Evolutionary conservation across 2,113 vertebrate species (phyloP).

Genomic region (Xiphophorus hellerii): DNA sequence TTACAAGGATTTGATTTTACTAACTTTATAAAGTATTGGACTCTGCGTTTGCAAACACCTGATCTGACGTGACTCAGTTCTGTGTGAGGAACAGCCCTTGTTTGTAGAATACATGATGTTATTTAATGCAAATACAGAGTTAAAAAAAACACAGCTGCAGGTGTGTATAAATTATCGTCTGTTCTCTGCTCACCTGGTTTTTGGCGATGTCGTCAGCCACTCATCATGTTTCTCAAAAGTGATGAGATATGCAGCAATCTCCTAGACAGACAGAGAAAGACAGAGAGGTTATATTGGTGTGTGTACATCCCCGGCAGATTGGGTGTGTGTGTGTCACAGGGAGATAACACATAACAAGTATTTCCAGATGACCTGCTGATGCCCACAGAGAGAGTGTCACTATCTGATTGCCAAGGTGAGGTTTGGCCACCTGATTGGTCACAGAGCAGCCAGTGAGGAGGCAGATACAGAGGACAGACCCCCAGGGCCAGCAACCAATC

Average conservation of each 20-base stretch:
- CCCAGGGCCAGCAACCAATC: slow-evolving; percentile 75
- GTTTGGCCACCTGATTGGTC: slow-evolving; percentile 62
- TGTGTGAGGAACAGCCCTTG: no score
- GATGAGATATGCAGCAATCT: slow-evolving; percentile 85
- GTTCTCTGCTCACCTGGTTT: slow-evolving; percentile 78
- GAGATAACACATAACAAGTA: slow-evolving; percentile 72
- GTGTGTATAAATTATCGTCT: slow-evolving; percentile 12
- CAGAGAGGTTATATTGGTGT: slow-evolving; percentile 51
- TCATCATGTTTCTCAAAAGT: slow-evolving; percentile 85
- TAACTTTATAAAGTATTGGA: no score
- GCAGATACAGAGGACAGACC: slow-evolving; percentile 66
- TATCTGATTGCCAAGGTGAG: slow-evolving; percentile 71
- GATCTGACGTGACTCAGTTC: no score
- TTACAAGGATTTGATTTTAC: no score
- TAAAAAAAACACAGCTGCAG: background rate
- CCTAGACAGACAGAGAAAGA: slow-evolving; percentile 71
- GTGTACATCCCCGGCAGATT: slow-evolving; percentile 10
- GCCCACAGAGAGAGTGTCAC: slow-evolving; percentile 65
- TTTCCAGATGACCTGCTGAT: slow-evolving; percentile 75
- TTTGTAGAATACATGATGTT: no score
- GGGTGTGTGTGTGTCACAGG: slow-evolving; percentile 39
- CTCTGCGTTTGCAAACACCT: no score
- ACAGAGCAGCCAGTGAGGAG: slow-evolving; percentile 73
- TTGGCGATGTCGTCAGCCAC: slow-evolving; percentile 84
- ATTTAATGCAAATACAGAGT: background rate